Base-by-base conservation (phyloP, 1,140 invertebrate species). In the Cydia pomonella region DNA sequence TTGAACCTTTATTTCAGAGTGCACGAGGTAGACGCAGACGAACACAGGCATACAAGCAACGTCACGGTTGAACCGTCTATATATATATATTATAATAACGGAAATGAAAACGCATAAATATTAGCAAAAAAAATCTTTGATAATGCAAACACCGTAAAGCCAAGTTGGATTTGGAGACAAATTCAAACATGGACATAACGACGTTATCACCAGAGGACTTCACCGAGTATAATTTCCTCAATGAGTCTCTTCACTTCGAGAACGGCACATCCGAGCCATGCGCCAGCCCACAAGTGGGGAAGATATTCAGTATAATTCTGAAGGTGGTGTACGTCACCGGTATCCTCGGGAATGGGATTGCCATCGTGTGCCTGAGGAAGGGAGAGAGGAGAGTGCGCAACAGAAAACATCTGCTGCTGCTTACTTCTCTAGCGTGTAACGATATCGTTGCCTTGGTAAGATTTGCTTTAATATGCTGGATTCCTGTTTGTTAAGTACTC, bases 371-470 rank as follows among this genome's bases (percentile, higher is more conserved):
- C 1, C 77, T 93, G 53, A 77, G 92, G 27, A 81, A 84, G 12
- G 93, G 93, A 0, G 92, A 95, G 84, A 87, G 94, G 69, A 94
- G 95, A 85, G 94, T 95, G 50, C 94, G 96, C 81, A 97, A 97
- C 87, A 94, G 95, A 71, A 97, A 97, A 85, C 97, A 97, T 90
- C 94, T 97, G 77, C 91, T 97, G 79, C 95, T 97, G 94, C 92
- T 98, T 75, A 95, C 96, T 73, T 93, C 96, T 82, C 87, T 98
- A 79, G 96, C 95, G 23, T 94, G 94, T 75, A 97, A 97, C 86
- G 97, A 98, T 89, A 93, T 98, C 53, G 94, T 97, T 18, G 97
- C 97, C 10, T 85, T 96, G 85, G 87, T 96, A 73, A 96, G 96
- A 21, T 62, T 69, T 38, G 29, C 23, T 27, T 13, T 29, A 12